A percentile compares a stretch with the other conserved stretches of the same genome.
phyloP scores from a whole-genome alignment of 2,888 invertebrate genomes.

The Stegophylla sp. region DNA sequence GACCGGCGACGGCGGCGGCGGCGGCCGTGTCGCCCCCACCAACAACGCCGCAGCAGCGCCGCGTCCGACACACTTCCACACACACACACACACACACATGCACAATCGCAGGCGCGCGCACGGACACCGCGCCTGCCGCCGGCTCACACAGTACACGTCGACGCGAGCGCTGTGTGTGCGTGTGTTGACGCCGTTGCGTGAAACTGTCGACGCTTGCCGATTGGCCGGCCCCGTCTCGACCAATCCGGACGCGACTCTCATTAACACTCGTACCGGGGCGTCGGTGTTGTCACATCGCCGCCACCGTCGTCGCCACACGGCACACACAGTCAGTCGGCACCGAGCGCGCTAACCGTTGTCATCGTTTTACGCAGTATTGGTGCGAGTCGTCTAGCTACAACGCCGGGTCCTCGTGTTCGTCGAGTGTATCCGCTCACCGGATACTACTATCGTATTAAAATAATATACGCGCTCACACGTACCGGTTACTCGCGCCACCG shows the following conservation, averaged over 20 bases:
- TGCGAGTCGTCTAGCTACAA: slow-evolving; percentile 9
- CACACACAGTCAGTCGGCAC: slow-evolving; percentile 59
- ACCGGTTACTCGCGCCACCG: not conserved
- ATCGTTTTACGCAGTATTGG: slow-evolving; percentile 19
- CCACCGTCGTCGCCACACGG: slow-evolving; percentile 59
- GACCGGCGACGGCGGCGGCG: slow-evolving; percentile 54
- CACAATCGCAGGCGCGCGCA: not conserved
- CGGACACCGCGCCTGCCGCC: not conserved
- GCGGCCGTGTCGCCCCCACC: slow-evolving; percentile 42
- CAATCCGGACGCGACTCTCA: slow-evolving; percentile 65
- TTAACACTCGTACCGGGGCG: slow-evolving; percentile 66
- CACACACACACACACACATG: not conserved
- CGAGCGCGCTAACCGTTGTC: slow-evolving; percentile 59
- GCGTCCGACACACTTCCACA: slow-evolving; percentile 36
- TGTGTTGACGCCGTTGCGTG: slow-evolving; percentile 60
- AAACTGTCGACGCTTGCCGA: slow-evolving; percentile 61
- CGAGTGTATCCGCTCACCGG: too few relatives aligned
- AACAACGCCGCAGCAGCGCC: slow-evolving; percentile 36
- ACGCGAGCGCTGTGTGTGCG: slow-evolving; percentile 39
- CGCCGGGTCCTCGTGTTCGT: too few relatives aligned
- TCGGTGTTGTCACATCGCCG: slow-evolving; percentile 62
- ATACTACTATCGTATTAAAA: too few relatives aligned
- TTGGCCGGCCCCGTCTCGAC: slow-evolving; percentile 62
- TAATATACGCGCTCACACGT: not conserved
- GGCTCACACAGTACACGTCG: not conserved